Evolutionary conservation across 2,113 vertebrate species (phyloP), one percentile per base, ranked within the genome.

Genomic region (Clarias macrocephalus): DNA sequence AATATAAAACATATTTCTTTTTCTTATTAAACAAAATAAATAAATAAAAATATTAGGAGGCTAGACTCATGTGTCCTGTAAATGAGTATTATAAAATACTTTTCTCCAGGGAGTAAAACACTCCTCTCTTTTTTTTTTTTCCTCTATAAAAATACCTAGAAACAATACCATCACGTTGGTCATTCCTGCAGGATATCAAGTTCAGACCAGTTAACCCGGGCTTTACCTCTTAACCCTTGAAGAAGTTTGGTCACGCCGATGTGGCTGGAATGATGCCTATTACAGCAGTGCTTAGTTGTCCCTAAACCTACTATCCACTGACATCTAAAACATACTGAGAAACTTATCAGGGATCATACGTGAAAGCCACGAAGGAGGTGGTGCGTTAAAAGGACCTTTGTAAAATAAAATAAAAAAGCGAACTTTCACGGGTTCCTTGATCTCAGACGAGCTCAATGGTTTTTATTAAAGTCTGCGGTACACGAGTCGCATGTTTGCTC

Each of bases 151-250:
- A 1, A 63, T n/a, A 25, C 60, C 60, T 62, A 62, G 4, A 62
- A 23, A 62, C 21, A 62, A 62, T 23, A 8, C 21, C 21, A 16
- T 62, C 13, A 80, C 77, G 28, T 10, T 33, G 19, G 16, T 33
- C 77, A 59, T 80, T 80, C 12, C 7, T 21, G n/a, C n/a, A 59
- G 54, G 77, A 80, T 59, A 77, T 28, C 6, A 25, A 77, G 75
- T 30, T 80, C 56, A 80, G 76, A 56, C 76, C 76, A 30, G 76
- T 57, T 79, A 79, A 57, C 52, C 76, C 52, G 18, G 54, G 59
- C 13, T 19, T 79, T 79, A 79, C 52, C 76, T 28, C 76, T 30
- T 28, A 56, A 79, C 76, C 76, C 54, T 79, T 57, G 13, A 10
- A 72, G 19, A 48, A 52, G 75, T 77, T 52, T 28, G 52, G 48